Percentiles rank a stretch among this genome's conserved stretches.
Conservation (phyloP, 2,113 vertebrate species). For the Syngnathus scovelli region DNA sequence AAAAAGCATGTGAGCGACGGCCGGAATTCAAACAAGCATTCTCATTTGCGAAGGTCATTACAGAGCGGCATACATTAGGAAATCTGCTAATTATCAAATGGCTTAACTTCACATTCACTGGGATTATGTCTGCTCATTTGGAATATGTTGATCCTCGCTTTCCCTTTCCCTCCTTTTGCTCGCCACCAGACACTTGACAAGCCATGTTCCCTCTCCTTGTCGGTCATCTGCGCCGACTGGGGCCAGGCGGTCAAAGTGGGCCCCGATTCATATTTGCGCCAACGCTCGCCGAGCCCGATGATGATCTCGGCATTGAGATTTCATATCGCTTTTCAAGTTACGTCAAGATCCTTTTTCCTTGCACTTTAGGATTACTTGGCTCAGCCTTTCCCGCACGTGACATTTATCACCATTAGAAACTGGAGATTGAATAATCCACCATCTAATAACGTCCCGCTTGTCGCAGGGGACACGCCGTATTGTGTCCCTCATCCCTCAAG, state of each 20-base stretch:
- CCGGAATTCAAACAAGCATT: slow-evolving; percentile 67
- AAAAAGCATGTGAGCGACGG: slow-evolving; percentile 66
- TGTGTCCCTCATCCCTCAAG: neutral
- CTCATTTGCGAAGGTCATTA: slow-evolving; percentile 75
- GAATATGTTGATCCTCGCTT: slow-evolving; percentile 66
- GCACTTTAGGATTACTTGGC: neutral
- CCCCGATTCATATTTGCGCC: slow-evolving; percentile 23
- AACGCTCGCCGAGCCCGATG: slow-evolving; percentile 7
- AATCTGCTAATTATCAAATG: slow-evolving; percentile 76
- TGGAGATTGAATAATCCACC: neutral
- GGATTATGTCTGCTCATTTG: slow-evolving; percentile 73
- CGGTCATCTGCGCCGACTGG: slow-evolving; percentile 68
- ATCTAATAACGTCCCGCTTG: neutral
- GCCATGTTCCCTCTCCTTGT: slow-evolving; percentile 66
- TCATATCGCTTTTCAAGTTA: neutral
- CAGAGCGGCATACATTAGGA: slow-evolving; percentile 71
- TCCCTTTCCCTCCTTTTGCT: slow-evolving; percentile 24
- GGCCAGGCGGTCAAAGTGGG: slow-evolving; percentile 55
- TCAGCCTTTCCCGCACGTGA: neutral
- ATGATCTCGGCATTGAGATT: neutral
- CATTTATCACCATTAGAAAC: neutral
- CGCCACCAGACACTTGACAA: slow-evolving; percentile 63
- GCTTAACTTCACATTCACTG: slow-evolving; percentile 72
- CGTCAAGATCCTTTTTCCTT: neutral
- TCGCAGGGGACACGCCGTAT: neutral